Evolutionary conservation across 2,797 vertebrate genomes (phyloP), one percentile per base, ranked within the genome.

Genomic region (Streptopelia turtur): DNA sequence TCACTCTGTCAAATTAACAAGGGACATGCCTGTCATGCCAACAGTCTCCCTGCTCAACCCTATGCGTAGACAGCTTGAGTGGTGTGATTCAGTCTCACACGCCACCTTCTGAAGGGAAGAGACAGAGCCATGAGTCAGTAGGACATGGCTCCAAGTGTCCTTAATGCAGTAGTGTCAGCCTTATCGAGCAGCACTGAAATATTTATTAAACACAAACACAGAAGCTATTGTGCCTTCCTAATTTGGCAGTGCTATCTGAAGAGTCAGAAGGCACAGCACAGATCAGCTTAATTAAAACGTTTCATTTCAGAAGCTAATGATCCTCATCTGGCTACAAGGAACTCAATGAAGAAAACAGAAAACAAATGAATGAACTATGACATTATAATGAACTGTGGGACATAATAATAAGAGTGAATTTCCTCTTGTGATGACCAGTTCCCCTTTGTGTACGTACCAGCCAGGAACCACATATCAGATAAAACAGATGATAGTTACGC

Each of bases 51-150:
- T 87, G 85, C 81, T 96, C 94, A 96, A 71, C 60, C 65, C 89
- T 72, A 64, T 8, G 31, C 78, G 92, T 61, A 74, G 84, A 87
- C 93, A 9, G 78, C 60, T 39, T 87, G 92, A 91, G 76, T 66
- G 80, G 94, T 95, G 56, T 96, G 95, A 97, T 87, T 91, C 89
- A 92, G 55, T 30, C 69, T 92, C 84, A 87, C 61, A 94, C 33
- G 2, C 85, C 94, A 96, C 91, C 86, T 97, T 94, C 89, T 78
- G 94, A 89, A 95, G 75, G 83, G 81, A 68, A 90, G 93, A 94
- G 65, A 93, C 81, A 87, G 87, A 91, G 57, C 24, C 25, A 9
- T 97, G 94, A 97, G 97, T 97, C 97, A 97, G 91, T 83, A 78
- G 60, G 79, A 80, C 91, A 65, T 31, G 39, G 66, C 89, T 96